phyloP scores from a whole-genome alignment of 2,113 vertebrate species.

The Hippocampus mohnikei region DNA sequence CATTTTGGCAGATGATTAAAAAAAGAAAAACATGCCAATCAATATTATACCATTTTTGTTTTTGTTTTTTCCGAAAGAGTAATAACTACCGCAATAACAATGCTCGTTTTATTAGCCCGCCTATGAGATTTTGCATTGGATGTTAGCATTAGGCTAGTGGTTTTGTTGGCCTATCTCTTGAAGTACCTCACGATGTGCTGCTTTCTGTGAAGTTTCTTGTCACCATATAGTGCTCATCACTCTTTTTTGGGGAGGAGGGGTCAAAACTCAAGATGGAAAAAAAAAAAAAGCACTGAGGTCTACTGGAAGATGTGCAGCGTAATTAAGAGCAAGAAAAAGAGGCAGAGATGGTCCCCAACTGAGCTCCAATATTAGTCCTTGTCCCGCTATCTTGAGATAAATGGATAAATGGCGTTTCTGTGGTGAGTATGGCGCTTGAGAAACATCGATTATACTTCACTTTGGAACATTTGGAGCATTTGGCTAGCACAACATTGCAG shows the following conservation, averaged over 20 bases:
- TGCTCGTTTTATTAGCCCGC: not conserved
- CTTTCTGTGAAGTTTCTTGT: too few relatives aligned
- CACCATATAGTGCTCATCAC: too few relatives aligned
- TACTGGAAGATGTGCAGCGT: too few relatives aligned
- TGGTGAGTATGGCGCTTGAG: not conserved
- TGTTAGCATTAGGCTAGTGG: not conserved
- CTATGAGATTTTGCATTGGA: not conserved
- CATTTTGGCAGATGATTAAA: not conserved
- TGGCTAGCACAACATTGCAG: conserved; percentile 46
- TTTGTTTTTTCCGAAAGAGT: not conserved
- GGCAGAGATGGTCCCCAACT: too few relatives aligned
- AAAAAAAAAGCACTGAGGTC: too few relatives aligned
- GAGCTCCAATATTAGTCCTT: too few relatives aligned
- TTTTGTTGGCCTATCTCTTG: too few relatives aligned
- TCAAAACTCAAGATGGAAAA: not conserved
- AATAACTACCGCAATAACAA: not conserved
- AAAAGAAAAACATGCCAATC: not conserved
- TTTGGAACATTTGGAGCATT: not conserved
- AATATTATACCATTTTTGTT: not conserved
- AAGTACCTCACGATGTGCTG: too few relatives aligned
- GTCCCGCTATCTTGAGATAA: not conserved
- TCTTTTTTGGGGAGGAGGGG: not conserved
- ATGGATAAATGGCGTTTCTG: not conserved
- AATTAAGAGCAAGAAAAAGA: too few relatives aligned
- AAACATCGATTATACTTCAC: conserved; percentile 12